Conservation (phyloP, 2,888 invertebrate genomes). For the Subacronicta megacephala region DNA sequence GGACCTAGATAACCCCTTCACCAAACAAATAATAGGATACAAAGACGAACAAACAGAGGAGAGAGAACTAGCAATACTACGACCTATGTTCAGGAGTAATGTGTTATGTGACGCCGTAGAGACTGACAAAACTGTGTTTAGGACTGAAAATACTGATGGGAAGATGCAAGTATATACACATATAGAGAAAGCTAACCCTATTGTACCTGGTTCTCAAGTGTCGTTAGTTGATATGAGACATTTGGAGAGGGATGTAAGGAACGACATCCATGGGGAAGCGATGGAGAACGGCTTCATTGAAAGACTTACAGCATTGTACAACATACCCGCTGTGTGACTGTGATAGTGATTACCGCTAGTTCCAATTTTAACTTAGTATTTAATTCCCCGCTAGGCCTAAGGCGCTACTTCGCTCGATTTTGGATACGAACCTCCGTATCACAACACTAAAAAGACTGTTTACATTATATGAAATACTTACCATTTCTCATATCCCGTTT, state of each 20-base stretch:
- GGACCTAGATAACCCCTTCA: constrained; percentile 42
- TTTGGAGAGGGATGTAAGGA: constrained; percentile 69
- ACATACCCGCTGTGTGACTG: constrained; percentile 73
- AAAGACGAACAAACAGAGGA: constrained; percentile 67
- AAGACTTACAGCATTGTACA: constrained; percentile 77
- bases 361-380: constrained; percentile 26
- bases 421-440: constrained; percentile 17
- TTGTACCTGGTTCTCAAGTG: constrained; percentile 60
- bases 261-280: constrained; percentile 69
- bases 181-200: constrained; percentile 69
- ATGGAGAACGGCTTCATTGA: constrained; percentile 79
- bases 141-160: constrained; percentile 75
- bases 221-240: constrained; percentile 68
- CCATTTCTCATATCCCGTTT: constrained; percentile 31
- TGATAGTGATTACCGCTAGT: constrained; percentile 43
- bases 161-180: constrained; percentile 80
- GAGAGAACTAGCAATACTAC: constrained; percentile 67
- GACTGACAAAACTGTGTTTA: constrained; percentile 56
- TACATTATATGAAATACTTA: constrained; percentile 30
- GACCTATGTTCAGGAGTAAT: constrained; percentile 63
- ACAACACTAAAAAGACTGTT: constrained; percentile 38
- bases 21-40: constrained; percentile 54
- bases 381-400: background rate
- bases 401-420: constrained; percentile 38
- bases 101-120: constrained; percentile 48